Percentiles rank a stretch among this genome's conserved stretches.
These are phyloP conservation scores for Meteorus cinctellus DNA, from an alignment of 2,888 invertebrate species.

Conservation along the genomic window DNA sequence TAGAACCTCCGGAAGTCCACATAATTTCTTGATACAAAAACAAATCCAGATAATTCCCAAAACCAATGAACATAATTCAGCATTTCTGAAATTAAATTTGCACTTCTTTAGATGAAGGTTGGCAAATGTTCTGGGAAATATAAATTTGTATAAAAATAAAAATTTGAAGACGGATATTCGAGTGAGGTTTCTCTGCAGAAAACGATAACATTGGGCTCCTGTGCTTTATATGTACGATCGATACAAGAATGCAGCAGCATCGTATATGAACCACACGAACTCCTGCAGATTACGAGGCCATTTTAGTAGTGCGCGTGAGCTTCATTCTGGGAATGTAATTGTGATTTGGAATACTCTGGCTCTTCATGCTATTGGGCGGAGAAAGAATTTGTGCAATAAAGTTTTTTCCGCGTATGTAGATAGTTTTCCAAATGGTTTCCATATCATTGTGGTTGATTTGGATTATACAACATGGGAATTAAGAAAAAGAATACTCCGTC, in stretches of 20 bases:
- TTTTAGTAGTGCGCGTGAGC: not conserved
- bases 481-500: not conserved
- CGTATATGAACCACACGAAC: not conserved
- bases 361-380: not conserved
- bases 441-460: too few relatives aligned
- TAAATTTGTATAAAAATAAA: not conserved
- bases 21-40: not conserved
- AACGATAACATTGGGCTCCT: not conserved
- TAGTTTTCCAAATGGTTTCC: too few relatives aligned
- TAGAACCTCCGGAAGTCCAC: too few relatives aligned
- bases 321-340: not conserved
- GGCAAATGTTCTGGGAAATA: not conserved
- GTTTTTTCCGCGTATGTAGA: too few relatives aligned
- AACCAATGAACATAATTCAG: not conserved
- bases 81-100: not conserved
- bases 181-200: not conserved
- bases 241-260: conserved; percentile 22
- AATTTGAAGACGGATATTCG: not conserved
- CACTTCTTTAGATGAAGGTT: not conserved
- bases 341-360: not conserved
- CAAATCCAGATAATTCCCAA: not conserved
- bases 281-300: conserved; percentile 3
- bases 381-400: too few relatives aligned
- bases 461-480: not conserved
- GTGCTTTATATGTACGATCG: conserved; percentile 27